Evolutionary conservation across 2,113 vertebrate species (phyloP).

Genomic region (Gallinago undulata): DNA sequence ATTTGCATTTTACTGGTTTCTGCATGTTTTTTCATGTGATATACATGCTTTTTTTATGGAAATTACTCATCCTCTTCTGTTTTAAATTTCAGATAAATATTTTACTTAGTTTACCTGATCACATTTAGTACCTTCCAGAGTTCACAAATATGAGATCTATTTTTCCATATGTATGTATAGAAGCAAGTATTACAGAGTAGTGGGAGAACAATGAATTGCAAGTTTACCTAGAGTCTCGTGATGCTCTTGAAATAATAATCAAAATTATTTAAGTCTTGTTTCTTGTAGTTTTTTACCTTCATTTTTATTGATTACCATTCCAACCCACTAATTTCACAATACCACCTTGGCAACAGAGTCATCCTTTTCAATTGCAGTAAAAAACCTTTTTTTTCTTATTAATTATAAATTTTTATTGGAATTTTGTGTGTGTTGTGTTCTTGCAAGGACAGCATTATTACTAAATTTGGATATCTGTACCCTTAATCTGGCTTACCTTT

Average conservation of each 20-base stretch:
- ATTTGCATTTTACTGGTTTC: background rate
- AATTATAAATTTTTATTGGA: background rate
- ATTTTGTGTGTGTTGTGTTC: background rate
- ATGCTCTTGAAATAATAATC: background rate
- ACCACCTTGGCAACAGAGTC: background rate
- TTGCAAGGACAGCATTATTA: background rate
- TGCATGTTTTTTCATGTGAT: background rate
- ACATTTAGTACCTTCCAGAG: background rate
- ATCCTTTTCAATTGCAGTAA: background rate
- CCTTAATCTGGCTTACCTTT: background rate
- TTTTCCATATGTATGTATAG: background rate
- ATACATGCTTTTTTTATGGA: background rate
- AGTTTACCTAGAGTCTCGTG: background rate
- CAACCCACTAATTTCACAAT: background rate
- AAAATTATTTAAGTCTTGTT: background rate
- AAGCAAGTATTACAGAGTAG: background rate
- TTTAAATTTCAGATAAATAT: background rate
- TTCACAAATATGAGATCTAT: background rate
- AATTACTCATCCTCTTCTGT: background rate
- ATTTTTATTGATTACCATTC: background rate
- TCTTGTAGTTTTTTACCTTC: background rate
- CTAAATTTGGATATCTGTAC: background rate
- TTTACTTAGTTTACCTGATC: background rate
- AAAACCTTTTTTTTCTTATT: background rate
- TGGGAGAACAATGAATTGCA: background rate